Conservation (phyloP, 2,113 vertebrate genomes). For the Periophthalmus modestus region DNA sequence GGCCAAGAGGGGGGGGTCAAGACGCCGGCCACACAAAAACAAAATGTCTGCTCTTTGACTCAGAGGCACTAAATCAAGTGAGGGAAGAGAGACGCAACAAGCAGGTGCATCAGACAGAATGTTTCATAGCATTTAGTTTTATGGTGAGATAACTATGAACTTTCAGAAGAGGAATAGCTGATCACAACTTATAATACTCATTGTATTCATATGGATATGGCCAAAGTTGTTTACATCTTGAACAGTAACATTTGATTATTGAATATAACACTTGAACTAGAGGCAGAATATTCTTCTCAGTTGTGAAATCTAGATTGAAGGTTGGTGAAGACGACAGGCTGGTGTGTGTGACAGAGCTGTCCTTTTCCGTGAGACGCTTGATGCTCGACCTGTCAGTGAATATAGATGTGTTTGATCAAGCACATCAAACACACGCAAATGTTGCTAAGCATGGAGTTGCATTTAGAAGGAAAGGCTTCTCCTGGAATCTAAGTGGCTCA, state of each 20-base stretch:
- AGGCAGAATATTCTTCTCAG: not conserved
- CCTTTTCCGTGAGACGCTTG: conserved; percentile 35
- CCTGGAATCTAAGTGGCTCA: not conserved
- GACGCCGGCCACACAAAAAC: conserved; percentile 27
- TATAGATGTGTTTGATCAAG: conserved; percentile 51
- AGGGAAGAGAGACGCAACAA: conserved; percentile 15
- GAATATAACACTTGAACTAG: not conserved
- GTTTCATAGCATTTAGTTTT: not conserved
- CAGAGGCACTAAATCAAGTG: conserved; percentile 43
- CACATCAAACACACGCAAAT: conserved; percentile 28
- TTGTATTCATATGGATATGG: not conserved
- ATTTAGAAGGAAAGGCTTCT: conserved; percentile 6
- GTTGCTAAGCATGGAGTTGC: conserved; percentile 4
- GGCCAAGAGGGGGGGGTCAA: conserved; percentile 43
- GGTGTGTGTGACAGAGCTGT: conserved; percentile 46
- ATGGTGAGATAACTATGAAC: not conserved
- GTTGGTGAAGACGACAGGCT: not conserved
- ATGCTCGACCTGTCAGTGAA: conserved; percentile 33
- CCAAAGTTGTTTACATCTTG: not conserved
- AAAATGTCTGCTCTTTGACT: conserved; percentile 47
- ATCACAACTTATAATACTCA: not conserved
- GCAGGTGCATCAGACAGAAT: conserved; percentile 39
- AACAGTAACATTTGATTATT: not conserved
- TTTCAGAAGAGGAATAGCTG: not conserved
- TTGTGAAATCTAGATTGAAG: not conserved